phyloP scores from a whole-genome alignment of 2,888 invertebrate species.

The Tenodera sinensis region DNA sequence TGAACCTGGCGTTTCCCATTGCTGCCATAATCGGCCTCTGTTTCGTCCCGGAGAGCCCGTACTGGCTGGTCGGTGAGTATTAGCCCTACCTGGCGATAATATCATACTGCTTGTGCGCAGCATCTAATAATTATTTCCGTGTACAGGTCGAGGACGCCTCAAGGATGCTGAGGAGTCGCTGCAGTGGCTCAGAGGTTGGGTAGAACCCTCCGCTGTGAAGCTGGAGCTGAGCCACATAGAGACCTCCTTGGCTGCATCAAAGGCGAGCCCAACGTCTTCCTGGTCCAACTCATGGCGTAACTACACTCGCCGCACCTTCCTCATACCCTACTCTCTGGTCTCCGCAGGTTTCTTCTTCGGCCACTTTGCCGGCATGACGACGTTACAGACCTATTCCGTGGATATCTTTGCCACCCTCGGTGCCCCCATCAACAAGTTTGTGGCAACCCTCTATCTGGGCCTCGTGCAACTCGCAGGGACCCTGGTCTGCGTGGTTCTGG shows the following conservation, averaged over 20 bases:
- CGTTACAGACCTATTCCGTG: slow-evolving; percentile 52
- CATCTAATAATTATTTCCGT: neutral
- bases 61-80: slow-evolving; percentile 60
- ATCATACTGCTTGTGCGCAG: neutral
- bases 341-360: slow-evolving; percentile 66
- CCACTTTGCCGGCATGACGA: slow-evolving; percentile 72
- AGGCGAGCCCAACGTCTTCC: neutral
- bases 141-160: slow-evolving; percentile 26
- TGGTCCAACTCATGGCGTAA: slow-evolving; percentile 19
- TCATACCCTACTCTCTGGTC: slow-evolving; percentile 65
- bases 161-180: slow-evolving; percentile 44
- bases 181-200: slow-evolving; percentile 72
- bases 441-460: slow-evolving; percentile 70
- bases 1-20: slow-evolving; percentile 51
- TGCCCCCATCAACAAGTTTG: slow-evolving; percentile 71
- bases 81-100: neutral
- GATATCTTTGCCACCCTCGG: slow-evolving; percentile 48
- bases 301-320: slow-evolving; percentile 50
- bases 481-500: slow-evolving; percentile 59
- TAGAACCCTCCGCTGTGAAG: slow-evolving; percentile 53
- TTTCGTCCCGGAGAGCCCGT: slow-evolving; percentile 77
- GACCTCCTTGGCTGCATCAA: neutral
- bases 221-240: slow-evolving; percentile 43
- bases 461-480: slow-evolving; percentile 64
- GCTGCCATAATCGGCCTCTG: slow-evolving; percentile 55